Base-by-base conservation (phyloP, 2,888 invertebrate species). In the Yponomeuta sedellus region DNA sequence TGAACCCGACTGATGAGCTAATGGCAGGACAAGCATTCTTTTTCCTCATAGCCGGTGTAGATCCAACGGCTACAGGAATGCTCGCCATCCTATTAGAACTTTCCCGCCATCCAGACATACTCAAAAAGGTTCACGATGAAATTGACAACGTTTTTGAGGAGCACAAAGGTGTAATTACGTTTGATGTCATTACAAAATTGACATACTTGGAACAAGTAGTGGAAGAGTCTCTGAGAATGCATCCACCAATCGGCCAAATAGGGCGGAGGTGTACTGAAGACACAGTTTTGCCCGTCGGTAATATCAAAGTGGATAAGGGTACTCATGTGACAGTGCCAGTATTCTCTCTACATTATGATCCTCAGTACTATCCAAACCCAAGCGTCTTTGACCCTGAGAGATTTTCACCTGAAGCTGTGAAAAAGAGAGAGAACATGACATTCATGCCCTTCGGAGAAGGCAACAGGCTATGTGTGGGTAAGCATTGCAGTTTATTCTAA, bases 381-480 rank as follows among this genome's bases (percentile, higher is more conserved):
- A 79, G 86, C 64, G 77, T 75, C 2, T 91, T 89, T 70, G 78
- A 87, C 67, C 90, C 91, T 2, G 85, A 89, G 4, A 77, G 89
- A 64, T 86, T 85, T 71, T 68, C 73, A 10, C 71, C 75, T 0
- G 79, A 80, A 52, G 74, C 71, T 1, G 75, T 74, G 68, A 72
- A 73, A 61, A 73, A 74, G 56, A 69, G 77, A 0, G 75, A 70
- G 61, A 81, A 82, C 22, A 71, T 74, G 39, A 75, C 77, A 0
- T 91, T 82, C 66, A 71, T 87, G 72, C 88, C 91, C 0, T 92
- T 91, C 70, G 91, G 92, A 1, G 85, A 77, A 72, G 91, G 91
- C 0, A 81, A 82, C 5, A 76, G 92, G 52, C 74, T 79, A 22
- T 92, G 92, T 69, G 82, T 92, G 80, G 34, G 34, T 34, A 34